These are phyloP conservation scores for Escarpia spicata DNA, from an alignment of 2,888 invertebrate genomes.

Conservation along the genomic window DNA sequence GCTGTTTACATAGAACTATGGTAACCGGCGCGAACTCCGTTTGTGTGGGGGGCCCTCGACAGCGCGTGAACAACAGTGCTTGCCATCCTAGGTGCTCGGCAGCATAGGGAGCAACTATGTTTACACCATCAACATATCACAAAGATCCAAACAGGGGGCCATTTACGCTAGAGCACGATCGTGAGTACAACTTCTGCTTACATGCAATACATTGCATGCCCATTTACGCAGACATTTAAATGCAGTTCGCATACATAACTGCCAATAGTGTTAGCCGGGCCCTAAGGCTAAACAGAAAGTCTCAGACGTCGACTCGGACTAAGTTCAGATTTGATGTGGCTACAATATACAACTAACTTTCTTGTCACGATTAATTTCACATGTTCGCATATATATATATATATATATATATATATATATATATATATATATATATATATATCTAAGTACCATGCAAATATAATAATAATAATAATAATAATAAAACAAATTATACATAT, in stretches of 20 bases:
- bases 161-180: slow-evolving; percentile 33
- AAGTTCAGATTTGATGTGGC: no score
- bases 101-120: slow-evolving; percentile 47
- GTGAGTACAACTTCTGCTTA: slow-evolving; percentile 31
- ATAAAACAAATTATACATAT: no score
- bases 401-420: slow-evolving; percentile 31
- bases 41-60: background rate
- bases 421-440: slow-evolving; percentile 24
- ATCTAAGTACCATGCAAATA: background rate
- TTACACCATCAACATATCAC: slow-evolving; percentile 43
- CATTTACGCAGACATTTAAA: no score
- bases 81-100: slow-evolving; percentile 41
- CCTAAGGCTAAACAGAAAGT: no score
- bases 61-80: slow-evolving; percentile 8
- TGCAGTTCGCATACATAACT: no score
- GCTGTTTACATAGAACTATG: background rate
- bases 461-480: background rate
- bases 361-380: background rate
- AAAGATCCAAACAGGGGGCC: slow-evolving; percentile 37
- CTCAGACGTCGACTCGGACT: no score
- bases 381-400: slow-evolving; percentile 24
- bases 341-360: background rate
- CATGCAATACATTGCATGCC: no score
- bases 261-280: no score
- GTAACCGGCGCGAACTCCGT: slow-evolving; percentile 11